phyloP scores from a whole-genome alignment of 2,113 vertebrate genomes.

The Amazona guildingii region DNA sequence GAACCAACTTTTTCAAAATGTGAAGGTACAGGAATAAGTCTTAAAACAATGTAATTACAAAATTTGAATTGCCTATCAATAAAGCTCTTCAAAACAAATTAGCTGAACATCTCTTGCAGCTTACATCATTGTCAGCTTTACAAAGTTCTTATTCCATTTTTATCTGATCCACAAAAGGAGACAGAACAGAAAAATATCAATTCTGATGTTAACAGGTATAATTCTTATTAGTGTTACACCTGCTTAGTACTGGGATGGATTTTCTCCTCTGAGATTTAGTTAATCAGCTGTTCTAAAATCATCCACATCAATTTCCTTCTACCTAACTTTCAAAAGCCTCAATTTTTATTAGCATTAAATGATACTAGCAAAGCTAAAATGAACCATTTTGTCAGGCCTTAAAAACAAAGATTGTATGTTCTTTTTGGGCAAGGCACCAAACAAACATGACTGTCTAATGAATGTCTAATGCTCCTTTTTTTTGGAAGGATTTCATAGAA shows the following conservation, averaged over 20 bases:
- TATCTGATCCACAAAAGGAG: background rate
- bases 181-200: constrained; percentile 42
- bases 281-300: constrained; percentile 45
- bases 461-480: background rate
- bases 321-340: background rate
- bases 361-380: background rate
- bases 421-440: background rate
- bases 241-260: constrained; percentile 18
- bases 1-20: background rate
- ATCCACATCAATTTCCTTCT: background rate
- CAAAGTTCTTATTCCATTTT: constrained; percentile 20
- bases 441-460: background rate
- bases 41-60: background rate
- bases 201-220: constrained; percentile 42
- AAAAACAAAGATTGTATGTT: background rate
- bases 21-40: background rate
- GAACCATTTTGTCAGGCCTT: background rate
- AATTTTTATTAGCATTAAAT: constrained; percentile 19
- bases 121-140: constrained; percentile 9
- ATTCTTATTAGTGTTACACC: constrained; percentile 37
- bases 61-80: background rate
- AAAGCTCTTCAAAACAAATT: constrained; percentile 2
- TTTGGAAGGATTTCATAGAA: background rate
- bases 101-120: background rate
- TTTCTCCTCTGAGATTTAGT: constrained; percentile 30